Conservation (phyloP, 2,797 vertebrate genomes). For the Rhinichthys osculus region DNA sequence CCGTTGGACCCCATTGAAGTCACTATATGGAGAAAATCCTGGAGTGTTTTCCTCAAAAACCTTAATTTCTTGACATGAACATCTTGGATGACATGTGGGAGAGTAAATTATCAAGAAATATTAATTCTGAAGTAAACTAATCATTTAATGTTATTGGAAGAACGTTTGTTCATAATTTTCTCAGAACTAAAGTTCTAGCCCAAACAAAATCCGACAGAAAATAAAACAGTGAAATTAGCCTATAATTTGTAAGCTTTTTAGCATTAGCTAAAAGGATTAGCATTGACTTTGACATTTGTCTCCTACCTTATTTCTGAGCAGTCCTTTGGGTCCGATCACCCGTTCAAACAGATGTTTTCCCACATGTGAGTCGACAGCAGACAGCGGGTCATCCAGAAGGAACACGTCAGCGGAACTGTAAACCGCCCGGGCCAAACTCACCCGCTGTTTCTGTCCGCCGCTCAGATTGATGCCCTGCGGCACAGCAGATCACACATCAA, state of each 20-base stretch:
- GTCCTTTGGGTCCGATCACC: slow-evolving; percentile 89
- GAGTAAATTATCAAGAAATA: too few species aligned
- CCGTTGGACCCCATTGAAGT: too few species aligned
- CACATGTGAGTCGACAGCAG: slow-evolving; percentile 94
- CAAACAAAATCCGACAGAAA: neutral
- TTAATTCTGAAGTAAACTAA: too few species aligned
- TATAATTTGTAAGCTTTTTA: neutral
- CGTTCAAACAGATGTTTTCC: slow-evolving; percentile 91
- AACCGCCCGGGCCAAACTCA: slow-evolving; percentile 91
- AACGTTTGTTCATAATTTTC: too few species aligned
- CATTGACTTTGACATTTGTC: neutral
- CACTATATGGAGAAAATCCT: too few species aligned
- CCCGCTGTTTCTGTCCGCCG: slow-evolving; percentile 95
- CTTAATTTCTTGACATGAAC: too few species aligned
- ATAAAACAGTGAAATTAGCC: neutral
- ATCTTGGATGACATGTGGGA: too few species aligned
- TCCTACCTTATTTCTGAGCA: slow-evolving; percentile 89
- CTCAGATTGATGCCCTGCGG: slow-evolving; percentile 94
- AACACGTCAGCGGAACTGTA: slow-evolving; percentile 89
- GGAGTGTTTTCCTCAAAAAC: too few species aligned
- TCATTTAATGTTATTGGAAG: too few species aligned
- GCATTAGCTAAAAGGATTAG: too few species aligned
- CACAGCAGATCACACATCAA: too few species aligned
- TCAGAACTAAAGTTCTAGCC: neutral
- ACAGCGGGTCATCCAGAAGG: slow-evolving; percentile 93